Evolutionary conservation across 2,888 invertebrate species (phyloP).

Genomic region (Sesia apiformis): DNA sequence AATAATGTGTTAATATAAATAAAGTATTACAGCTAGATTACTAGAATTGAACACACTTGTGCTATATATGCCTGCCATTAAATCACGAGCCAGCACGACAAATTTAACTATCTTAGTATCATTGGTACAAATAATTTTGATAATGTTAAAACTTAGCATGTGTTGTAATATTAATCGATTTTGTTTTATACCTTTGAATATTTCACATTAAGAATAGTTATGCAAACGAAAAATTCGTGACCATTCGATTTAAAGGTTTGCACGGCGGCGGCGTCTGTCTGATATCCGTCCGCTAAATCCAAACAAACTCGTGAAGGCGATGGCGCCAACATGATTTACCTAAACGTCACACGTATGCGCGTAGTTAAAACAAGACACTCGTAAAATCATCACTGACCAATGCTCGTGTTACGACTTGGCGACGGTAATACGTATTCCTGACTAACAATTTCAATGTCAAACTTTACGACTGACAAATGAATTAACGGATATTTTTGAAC

Average conservation of each 20-base stretch:
- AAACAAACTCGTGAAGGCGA: conserved; percentile 33
- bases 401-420: too few relatives aligned
- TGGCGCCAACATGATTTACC: conserved; percentile 52
- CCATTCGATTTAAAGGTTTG: conserved; percentile 39
- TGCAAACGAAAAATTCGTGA: conserved; percentile 29
- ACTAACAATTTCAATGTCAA: conserved; percentile 60
- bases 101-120: too few relatives aligned
- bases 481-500: conserved; percentile 3
- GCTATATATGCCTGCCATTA: too few relatives aligned
- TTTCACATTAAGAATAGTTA: background rate
- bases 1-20: background rate
- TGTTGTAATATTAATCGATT: too few relatives aligned
- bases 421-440: too few relatives aligned
- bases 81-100: too few relatives aligned
- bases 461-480: conserved; percentile 55
- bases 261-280: conserved; percentile 26
- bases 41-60: background rate
- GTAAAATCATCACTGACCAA: background rate
- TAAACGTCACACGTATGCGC: background rate
- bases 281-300: conserved; percentile 42
- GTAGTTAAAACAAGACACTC: background rate
- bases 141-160: too few relatives aligned
- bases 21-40: background rate
- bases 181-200: background rate
- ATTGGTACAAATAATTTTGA: too few relatives aligned